A percentile compares a stretch with the other conserved stretches of the same genome.
Conservation (phyloP, 2,888 invertebrate species). For the Apotomis capreana region DNA sequence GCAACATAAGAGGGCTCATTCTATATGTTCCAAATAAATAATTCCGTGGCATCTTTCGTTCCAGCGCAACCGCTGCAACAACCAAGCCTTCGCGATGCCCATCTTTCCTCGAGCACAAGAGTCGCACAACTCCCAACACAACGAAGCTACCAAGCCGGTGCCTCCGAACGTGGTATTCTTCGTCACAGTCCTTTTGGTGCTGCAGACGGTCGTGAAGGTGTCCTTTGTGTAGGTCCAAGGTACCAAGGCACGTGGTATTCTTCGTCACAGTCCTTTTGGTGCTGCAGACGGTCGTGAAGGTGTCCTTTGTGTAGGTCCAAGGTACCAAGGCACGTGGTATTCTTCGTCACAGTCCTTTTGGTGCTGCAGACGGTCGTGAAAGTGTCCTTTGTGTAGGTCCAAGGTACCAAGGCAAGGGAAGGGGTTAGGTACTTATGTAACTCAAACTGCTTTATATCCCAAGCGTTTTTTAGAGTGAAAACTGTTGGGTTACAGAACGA, state of each 20-base stretch:
- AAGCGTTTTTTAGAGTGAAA: no score
- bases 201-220: conserved; percentile 75
- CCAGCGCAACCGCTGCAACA: conserved; percentile 74
- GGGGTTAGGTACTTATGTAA: no score
- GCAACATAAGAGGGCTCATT: no score
- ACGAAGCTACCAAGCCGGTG: conserved; percentile 48
- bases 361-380: conserved; percentile 74
- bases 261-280: conserved; percentile 72
- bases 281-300: conserved; percentile 74
- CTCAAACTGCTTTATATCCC: no score
- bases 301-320: conserved; percentile 51
- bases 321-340: conserved; percentile 63
- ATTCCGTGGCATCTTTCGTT: conserved; percentile 41
- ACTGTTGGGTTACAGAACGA: no score
- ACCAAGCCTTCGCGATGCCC: conserved; percentile 69
- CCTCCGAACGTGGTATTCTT: conserved; percentile 65
- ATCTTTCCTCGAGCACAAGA: conserved; percentile 47
- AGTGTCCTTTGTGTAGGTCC: conserved; percentile 56
- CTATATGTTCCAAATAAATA: no score
- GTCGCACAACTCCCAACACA: conserved; percentile 46
- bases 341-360: conserved; percentile 72
- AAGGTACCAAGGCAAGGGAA: no score
- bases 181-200: conserved; percentile 68
- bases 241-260: conserved; percentile 68
- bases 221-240: conserved; percentile 48